A percentile compares a stretch with the other conserved stretches of the same genome.
Conservation (phyloP, 2,888 invertebrate genomes). For the Abrostola triplasia region DNA sequence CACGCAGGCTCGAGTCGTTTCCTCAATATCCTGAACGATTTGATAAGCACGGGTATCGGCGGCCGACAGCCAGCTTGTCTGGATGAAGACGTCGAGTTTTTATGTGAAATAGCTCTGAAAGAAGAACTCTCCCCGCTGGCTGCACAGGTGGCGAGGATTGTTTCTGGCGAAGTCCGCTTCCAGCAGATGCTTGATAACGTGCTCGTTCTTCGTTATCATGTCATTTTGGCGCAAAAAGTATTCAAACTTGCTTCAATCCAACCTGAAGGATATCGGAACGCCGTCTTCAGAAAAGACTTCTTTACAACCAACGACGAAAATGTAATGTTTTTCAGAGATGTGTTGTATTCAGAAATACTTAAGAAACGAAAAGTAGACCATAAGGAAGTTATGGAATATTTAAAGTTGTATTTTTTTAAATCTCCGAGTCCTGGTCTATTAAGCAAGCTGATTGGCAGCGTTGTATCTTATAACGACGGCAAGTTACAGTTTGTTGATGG, state of each 20-base stretch:
- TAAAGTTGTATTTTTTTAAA: conserved; percentile 11
- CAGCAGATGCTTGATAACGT: conserved; percentile 17
- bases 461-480: conserved; percentile 15
- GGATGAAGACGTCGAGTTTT: conserved; percentile 9
- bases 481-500: conserved; percentile 23
- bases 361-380: conserved; percentile 10
- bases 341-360: conserved; percentile 23
- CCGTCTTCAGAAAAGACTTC: conserved; percentile 31
- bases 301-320: conserved; percentile 18
- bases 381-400: not conserved
- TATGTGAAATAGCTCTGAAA: conserved; percentile 13
- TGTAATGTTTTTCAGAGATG: conserved; percentile 25
- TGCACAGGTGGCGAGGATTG: conserved; percentile 9
- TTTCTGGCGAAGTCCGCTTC: not conserved
- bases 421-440: conserved; percentile 10
- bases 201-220: conserved; percentile 31
- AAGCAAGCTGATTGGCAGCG: conserved; percentile 22
- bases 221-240: conserved; percentile 30
- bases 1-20: not conserved
- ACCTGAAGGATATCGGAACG: conserved; percentile 15
- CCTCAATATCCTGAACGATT: conserved; percentile 4
- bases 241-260: conserved; percentile 26
- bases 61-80: conserved; percentile 2
- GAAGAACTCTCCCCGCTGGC: conserved; percentile 26
- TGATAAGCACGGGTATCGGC: conserved; percentile 28